Evolutionary conservation across 2,797 vertebrate species (phyloP), one percentile per base, ranked within the genome.

Genomic region (Heliangelus exortis): DNA sequence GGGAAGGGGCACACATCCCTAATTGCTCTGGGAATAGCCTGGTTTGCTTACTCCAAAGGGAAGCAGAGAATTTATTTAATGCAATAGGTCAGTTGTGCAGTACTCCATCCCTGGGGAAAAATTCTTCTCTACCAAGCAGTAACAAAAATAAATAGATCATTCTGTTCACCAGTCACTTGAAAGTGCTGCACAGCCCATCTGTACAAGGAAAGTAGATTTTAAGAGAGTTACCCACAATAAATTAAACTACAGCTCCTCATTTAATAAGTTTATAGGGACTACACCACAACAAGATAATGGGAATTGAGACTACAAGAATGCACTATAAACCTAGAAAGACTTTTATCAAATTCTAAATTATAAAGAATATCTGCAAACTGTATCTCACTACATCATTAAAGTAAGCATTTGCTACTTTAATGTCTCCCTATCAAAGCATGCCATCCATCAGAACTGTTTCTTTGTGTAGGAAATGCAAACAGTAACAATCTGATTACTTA

Each of bases 101-200:
- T 45, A 77, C 80, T 36, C 21, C 20, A 16, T 88, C 91, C 88
- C 95, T 4, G 9, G 92, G 95, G 91, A 80, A 93, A 86, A 90
- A 95, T 86, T 87, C 92, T 87, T 96, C 83, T 76, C 78, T 92
- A 88, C 93, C 90, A 62, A 84, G 83, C 53, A 96, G 91, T 10
- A 96, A 96, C 57, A 87, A 95, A 96, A 97, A 96, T 87, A 97
- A 97, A 97, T 93, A 94, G 55, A 86, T 74, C 91, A 18, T 81
- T 84, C 86, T 72, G 72, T 29, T 61, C 65, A 71, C 17, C 16
- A 93, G 79, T 75, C 84, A 90, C 73, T 94, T 85, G 43, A 43
- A 84, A 77, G 87, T 65, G 80, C 50, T 65, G 39, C 39, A 43
- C 68, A 89, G 87, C 12, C 83, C 80, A 84, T 94, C 90, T 91